Evolutionary conservation across 2,888 invertebrate genomes (phyloP).

Genomic region (Ormyrus labotus): DNA sequence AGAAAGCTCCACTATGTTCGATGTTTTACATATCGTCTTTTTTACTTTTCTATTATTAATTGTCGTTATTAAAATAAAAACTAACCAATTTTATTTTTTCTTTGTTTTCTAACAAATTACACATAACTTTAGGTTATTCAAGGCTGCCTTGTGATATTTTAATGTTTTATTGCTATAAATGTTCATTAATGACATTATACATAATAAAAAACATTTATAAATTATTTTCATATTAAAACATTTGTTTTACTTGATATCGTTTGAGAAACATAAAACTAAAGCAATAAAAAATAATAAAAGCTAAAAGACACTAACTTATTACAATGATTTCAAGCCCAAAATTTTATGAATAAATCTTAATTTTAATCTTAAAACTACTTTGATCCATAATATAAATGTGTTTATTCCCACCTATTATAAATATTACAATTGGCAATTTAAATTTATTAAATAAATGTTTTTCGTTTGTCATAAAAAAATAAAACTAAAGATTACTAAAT

Average conservation of each 20-base stretch:
- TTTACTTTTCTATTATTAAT: constrained; percentile 25
- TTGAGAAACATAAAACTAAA: too few species aligned
- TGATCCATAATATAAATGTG: too few species aligned
- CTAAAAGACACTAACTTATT: too few species aligned
- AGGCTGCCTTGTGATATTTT: too few species aligned
- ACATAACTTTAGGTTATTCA: constrained; percentile 19
- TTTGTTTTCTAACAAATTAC: constrained; percentile 31
- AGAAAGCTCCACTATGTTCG: constrained; percentile 47
- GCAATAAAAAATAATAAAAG: too few species aligned
- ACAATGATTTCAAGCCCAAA: too few species aligned
- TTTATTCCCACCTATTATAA: not conserved
- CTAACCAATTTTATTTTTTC: constrained; percentile 40
- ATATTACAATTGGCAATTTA: not conserved
- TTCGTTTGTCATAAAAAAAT: not conserved
- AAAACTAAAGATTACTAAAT: constrained; percentile 5
- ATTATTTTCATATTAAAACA: too few species aligned
- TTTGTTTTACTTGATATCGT: too few species aligned
- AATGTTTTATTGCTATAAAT: not conserved
- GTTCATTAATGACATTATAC: not conserved
- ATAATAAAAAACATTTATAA: not conserved
- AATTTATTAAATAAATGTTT: not conserved
- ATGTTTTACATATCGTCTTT: constrained; percentile 47
- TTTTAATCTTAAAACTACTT: too few species aligned
- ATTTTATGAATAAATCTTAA: too few species aligned
- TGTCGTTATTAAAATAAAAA: constrained; percentile 7